phyloP scores from a whole-genome alignment of 2,797 vertebrate species.

The Chiroxiphia lanceolata region DNA sequence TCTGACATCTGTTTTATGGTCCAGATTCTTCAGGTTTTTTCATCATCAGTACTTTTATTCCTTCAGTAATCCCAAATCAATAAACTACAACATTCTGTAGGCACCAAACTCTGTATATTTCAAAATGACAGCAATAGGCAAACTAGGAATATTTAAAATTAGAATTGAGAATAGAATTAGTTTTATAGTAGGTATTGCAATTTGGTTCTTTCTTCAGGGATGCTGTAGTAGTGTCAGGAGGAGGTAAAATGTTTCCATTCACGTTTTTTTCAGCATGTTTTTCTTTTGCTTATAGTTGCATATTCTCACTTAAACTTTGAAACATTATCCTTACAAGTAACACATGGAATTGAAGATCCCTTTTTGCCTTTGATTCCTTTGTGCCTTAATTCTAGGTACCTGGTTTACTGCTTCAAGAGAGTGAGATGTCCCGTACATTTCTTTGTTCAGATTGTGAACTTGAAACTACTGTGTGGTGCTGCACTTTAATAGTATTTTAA shows the following conservation, averaged over 20 bases:
- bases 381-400: not conserved
- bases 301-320: not conserved
- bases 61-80: not conserved
- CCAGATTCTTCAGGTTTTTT: not conserved
- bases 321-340: not conserved
- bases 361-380: not conserved
- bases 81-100: not conserved
- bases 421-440: not conserved
- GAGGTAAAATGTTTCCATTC: not conserved
- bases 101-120: not conserved
- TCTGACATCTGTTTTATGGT: not conserved
- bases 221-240: not conserved
- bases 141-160: constrained; percentile 1
- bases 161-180: not conserved
- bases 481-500: not conserved
- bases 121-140: not conserved
- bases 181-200: not conserved
- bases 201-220: not conserved
- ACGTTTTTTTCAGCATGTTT: not conserved
- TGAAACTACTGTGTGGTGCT: not conserved
- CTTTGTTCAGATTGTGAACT: not conserved
- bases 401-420: not conserved
- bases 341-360: not conserved
- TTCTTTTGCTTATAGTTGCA: not conserved
- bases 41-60: not conserved